Evolutionary conservation across 1,140 invertebrate species (phyloP).

Genomic region (Camponotus vicinus): DNA sequence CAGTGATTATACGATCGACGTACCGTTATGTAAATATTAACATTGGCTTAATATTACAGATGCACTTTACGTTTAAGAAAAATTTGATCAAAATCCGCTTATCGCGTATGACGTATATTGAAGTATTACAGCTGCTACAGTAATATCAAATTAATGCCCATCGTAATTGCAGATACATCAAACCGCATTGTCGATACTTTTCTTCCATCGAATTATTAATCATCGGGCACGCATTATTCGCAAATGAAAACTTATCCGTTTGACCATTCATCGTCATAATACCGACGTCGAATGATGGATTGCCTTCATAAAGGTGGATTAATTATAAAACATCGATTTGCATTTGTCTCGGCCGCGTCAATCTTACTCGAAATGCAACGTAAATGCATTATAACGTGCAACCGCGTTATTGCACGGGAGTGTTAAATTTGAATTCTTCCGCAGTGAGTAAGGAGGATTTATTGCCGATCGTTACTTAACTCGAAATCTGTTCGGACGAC

Average conservation of each 20-base stretch:
- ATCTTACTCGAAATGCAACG: constrained; percentile 36
- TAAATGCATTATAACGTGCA: constrained; percentile 38
- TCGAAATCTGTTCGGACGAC: constrained; percentile 57
- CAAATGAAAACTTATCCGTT: constrained; percentile 60
- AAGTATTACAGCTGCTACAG: constrained; percentile 32
- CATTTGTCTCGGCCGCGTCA: constrained; percentile 47
- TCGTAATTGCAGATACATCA: constrained; percentile 60
- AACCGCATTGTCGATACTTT: constrained; percentile 62
- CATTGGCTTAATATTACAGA: background rate
- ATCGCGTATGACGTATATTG: background rate
- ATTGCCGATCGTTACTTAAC: constrained; percentile 61
- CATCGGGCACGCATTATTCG: constrained; percentile 43
- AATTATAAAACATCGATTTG: constrained; percentile 60
- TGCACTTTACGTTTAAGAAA: constrained; percentile 23
- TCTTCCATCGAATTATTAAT: constrained; percentile 59
- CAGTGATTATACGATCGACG: background rate
- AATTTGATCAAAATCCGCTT: constrained; percentile 25
- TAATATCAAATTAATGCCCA: constrained; percentile 55
- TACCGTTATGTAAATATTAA: constrained; percentile 29
- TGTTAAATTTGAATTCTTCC: constrained; percentile 47
- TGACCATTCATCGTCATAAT: constrained; percentile 61
- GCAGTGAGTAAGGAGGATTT: constrained; percentile 57
- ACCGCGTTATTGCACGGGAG: constrained; percentile 13
- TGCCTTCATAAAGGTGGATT: constrained; percentile 47
- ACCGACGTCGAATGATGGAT: constrained; percentile 54